A percentile compares a stretch with the other conserved stretches of the same genome.
Evolutionary conservation across 1,140 invertebrate genomes (phyloP).

Genomic region (Drosophila arizonae): DNA sequence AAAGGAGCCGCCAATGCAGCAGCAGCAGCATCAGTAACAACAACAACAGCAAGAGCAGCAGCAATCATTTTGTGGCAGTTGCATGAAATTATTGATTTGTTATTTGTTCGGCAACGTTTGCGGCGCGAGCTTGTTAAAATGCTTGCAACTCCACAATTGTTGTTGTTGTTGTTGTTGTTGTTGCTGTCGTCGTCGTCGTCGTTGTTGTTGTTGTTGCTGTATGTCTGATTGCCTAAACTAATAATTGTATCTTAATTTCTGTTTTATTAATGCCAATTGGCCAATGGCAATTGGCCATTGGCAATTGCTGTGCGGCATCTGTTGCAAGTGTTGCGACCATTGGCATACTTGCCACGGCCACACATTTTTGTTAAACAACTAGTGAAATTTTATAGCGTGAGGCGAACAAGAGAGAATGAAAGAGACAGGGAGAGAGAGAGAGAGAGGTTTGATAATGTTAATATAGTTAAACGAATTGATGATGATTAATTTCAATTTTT

Average conservation of each 20-base stretch:
- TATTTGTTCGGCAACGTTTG: constrained; percentile 54
- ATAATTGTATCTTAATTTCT: constrained; percentile 65
- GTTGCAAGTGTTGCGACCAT: constrained; percentile 29
- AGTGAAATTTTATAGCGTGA: background rate
- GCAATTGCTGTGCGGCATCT: constrained; percentile 22
- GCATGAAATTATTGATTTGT: constrained; percentile 72
- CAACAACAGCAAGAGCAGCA: constrained; percentile 37
- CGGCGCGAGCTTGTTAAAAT: constrained; percentile 56
- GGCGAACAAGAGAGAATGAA: too few species aligned
- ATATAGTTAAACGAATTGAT: too few species aligned
- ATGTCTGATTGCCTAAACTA: constrained; percentile 44
- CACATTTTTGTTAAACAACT: background rate
- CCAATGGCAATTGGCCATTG: constrained; percentile 7
- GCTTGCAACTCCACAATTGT: constrained; percentile 22
- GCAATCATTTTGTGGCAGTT: constrained; percentile 59
- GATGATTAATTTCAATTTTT: background rate
- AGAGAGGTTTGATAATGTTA: too few species aligned
- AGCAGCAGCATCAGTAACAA: constrained; percentile 25
- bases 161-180: constrained; percentile 17
- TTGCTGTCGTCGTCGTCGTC: background rate
- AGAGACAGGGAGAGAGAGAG: too few species aligned
- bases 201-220: constrained; percentile 8
- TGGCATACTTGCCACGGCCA: background rate
- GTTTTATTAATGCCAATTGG: constrained; percentile 50
- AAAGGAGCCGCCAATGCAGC: constrained; percentile 58